Percentiles rank a stretch among this genome's conserved stretches.
Conservation (phyloP, 2,113 vertebrate species). For the Pangasianodon gigas region DNA sequence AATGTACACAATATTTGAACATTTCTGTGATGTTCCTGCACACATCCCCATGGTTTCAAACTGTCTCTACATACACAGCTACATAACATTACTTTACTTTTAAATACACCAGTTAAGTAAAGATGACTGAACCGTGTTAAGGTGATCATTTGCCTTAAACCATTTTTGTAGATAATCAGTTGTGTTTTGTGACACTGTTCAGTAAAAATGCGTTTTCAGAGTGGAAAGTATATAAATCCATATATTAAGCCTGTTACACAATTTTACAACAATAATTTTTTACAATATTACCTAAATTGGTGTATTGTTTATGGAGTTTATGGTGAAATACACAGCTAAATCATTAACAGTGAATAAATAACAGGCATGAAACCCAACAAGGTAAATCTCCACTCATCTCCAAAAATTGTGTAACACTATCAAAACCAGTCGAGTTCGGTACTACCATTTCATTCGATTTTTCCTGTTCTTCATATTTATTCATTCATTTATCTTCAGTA, state of each 20-base stretch:
- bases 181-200: not conserved
- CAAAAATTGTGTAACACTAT: not conserved
- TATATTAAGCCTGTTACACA: not conserved
- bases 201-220: not conserved
- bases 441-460: not conserved
- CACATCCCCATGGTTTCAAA: not conserved
- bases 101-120: not conserved
- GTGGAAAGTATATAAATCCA: not conserved
- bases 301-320: not conserved
- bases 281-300: not conserved
- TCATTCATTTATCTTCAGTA: not conserved
- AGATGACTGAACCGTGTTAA: not conserved
- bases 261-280: not conserved
- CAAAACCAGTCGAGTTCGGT: not conserved
- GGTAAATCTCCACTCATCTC: not conserved
- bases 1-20: not conserved
- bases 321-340: not conserved
- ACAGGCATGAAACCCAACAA: slow-evolving; percentile 1
- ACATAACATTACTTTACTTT: not conserved
- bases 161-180: not conserved
- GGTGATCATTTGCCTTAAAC: not conserved
- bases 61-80: not conserved
- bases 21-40: not conserved
- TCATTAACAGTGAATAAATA: slow-evolving; percentile 27
- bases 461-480: not conserved